These are phyloP conservation scores for Xiphophorus hellerii DNA, from an alignment of 2,113 vertebrate genomes.

Conservation along the genomic window DNA sequence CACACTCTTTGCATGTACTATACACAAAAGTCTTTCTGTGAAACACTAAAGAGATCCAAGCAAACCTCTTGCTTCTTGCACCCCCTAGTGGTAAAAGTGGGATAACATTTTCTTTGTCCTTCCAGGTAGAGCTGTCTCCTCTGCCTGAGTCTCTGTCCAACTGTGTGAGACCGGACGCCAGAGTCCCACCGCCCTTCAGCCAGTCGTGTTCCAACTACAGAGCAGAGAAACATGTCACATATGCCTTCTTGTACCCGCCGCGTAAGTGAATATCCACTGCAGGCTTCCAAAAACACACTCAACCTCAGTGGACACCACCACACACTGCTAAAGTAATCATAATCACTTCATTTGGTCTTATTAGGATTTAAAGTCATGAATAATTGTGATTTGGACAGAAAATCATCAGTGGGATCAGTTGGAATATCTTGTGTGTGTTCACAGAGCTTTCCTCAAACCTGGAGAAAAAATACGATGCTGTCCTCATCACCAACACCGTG, in stretches of 20 bases:
- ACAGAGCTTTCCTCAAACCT: slow-evolving; percentile 89
- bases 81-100: not conserved
- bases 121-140: slow-evolving; percentile 86
- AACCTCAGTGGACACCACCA: not conserved
- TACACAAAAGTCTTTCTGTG: not conserved
- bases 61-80: not conserved
- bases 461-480: slow-evolving; percentile 89
- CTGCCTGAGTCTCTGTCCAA: slow-evolving; percentile 85
- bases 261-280: slow-evolving; percentile 80
- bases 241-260: slow-evolving; percentile 92
- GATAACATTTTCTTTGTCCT: slow-evolving; percentile 8
- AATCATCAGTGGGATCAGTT: not conserved
- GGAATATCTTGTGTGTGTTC: slow-evolving; percentile 25
- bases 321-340: too few relatives aligned
- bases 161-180: slow-evolving; percentile 89
- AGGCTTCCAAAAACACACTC: not conserved
- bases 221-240: slow-evolving; percentile 88
- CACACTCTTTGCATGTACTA: too few relatives aligned
- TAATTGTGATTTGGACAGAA: too few relatives aligned
- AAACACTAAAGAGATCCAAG: not conserved
- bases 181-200: slow-evolving; percentile 88
- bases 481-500: slow-evolving; percentile 94
- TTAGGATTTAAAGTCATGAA: too few relatives aligned
- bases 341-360: too few relatives aligned
- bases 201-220: slow-evolving; percentile 91